Percentiles rank a stretch among this genome's conserved stretches.
These are phyloP conservation scores for Noctua pronuba DNA, from an alignment of 2,888 invertebrate species.

Conservation along the genomic window DNA sequence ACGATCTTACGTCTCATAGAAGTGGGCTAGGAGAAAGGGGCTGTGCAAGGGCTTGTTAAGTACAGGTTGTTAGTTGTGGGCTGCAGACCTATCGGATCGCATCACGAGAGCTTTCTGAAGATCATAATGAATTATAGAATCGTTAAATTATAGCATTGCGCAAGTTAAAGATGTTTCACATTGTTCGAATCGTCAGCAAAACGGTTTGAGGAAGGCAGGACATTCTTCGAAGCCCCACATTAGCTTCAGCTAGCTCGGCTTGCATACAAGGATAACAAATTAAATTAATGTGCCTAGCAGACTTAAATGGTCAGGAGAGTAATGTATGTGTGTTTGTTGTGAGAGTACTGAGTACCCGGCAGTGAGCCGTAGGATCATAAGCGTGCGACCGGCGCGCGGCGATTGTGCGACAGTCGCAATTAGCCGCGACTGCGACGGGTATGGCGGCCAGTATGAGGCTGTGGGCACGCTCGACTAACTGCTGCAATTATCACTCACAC, in stretches of 20 bases:
- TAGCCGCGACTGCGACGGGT: constrained; percentile 22
- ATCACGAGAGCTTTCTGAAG: not conserved
- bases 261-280: not conserved
- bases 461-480: constrained; percentile 12
- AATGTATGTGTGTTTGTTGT: constrained; percentile 9
- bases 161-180: not conserved
- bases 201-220: not conserved
- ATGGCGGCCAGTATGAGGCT: constrained; percentile 5
- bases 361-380: not conserved
- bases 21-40: not conserved
- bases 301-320: constrained; percentile 13
- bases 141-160: not conserved
- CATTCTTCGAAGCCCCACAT: constrained; percentile 1
- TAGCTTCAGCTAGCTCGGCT: not conserved
- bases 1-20: not conserved
- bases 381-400: constrained; percentile 14
- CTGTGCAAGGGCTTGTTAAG: not conserved
- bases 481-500: constrained; percentile 46
- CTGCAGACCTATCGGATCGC: not conserved
- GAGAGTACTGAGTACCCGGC: not conserved
- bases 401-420: constrained; percentile 22
- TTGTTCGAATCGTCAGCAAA: constrained; percentile 2
- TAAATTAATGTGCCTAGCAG: constrained; percentile 12
- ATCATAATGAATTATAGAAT: not conserved
- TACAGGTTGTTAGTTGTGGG: not conserved